Evolutionary conservation across 2,797 vertebrate species (phyloP).

Genomic region (Platalea minor): DNA sequence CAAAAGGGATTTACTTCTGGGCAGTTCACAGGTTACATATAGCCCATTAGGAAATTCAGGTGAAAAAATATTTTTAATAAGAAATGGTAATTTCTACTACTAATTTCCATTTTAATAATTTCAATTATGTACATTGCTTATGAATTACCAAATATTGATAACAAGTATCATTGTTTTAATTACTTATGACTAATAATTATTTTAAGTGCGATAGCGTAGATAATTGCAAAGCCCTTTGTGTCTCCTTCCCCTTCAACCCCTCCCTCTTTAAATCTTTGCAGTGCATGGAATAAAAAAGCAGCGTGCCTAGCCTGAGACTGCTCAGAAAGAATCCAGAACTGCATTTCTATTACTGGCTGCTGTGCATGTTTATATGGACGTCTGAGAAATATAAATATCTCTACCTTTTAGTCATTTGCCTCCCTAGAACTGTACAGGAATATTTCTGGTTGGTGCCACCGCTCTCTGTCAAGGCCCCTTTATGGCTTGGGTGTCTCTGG

Average conservation of each 20-base stretch:
- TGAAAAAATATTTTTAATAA: not conserved
- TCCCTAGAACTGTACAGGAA: not conserved
- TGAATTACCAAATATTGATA: not conserved
- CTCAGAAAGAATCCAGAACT: slow-evolving; percentile 11
- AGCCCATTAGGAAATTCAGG: not conserved
- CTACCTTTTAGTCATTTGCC: not conserved
- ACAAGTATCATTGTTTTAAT: not conserved
- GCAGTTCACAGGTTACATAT: not conserved
- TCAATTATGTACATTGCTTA: not conserved
- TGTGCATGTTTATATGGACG: not conserved
- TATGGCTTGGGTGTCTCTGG: not conserved
- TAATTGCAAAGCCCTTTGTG: not conserved
- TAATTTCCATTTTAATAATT: not conserved
- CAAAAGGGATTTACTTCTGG: not conserved
- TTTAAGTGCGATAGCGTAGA: not conserved
- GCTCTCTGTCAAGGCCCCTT: not conserved
- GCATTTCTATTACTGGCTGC: not conserved
- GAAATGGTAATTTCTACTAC: not conserved
- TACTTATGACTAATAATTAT: not conserved
- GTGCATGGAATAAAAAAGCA: not conserved
- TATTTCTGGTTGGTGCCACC: not conserved
- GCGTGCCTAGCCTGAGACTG: not conserved
- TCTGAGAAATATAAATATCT: not conserved
- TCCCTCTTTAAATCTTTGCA: not conserved
- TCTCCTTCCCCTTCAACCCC: not conserved